Evolutionary conservation across 2,113 vertebrate genomes (phyloP), one percentile per base, ranked within the genome.

Genomic region (Acrocephalus kingi): DNA sequence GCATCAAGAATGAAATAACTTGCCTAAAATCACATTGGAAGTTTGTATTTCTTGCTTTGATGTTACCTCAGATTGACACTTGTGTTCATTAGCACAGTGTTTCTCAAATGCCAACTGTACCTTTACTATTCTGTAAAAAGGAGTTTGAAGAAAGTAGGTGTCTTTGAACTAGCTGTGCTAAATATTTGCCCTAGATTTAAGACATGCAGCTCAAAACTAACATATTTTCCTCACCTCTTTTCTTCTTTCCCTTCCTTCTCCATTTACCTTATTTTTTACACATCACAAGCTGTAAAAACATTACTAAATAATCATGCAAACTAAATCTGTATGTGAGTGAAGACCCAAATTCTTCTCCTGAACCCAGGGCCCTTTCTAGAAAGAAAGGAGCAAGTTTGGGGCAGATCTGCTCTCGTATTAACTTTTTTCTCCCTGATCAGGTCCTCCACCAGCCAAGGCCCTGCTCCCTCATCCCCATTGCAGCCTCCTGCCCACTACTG

Each of bases 111-210:
- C 43, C 35, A 96, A n/a, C 39, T 30, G 41, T 90, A 90, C 62
- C 22, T 75, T 51, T 59, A 78, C 64, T 87, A 41, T 27, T 95
- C 73, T 22, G 41, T 25, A 71, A 58, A 91, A 67, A 9, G 15
- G 68, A 77, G 80, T 84, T 37, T 90, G 86, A 83, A 90, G 86
- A 84, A 95, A 96, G 48, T 74, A 92, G 72, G 64, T 78, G 86
- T 61, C 94, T 97, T 95, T 95, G 95, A 97, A 93, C 75, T 84
- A 81, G 79, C 61, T 96, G 85, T 64, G 73, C 92, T 94, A 92
- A 95, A 91, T 95, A 96, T 92, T 58, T 96, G 93, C 69, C 94
- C 94, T 94, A 96, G 85, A 96, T 96, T 95, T 78, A 72, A 86
- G 90, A 92, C 84, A 69, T 9, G 49, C 64, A 89, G 67, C 49